phyloP scores from a whole-genome alignment of 2,797 vertebrate species.

The Heliangelus exortis region DNA sequence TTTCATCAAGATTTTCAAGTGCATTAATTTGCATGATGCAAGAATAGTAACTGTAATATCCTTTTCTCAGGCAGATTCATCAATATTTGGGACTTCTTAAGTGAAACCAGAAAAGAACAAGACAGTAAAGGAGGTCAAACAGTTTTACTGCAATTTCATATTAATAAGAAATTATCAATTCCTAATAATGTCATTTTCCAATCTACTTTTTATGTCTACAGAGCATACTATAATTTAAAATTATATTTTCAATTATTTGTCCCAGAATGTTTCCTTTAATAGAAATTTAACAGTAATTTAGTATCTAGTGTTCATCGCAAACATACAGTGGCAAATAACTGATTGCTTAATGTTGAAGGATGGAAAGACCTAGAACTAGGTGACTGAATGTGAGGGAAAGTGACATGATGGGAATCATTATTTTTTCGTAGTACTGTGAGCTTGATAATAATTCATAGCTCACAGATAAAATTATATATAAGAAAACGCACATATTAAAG shows the following conservation, averaged over 20 bases:
- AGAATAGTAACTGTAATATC: constrained; percentile 50
- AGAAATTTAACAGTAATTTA: constrained; percentile 25
- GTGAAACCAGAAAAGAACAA: neutral
- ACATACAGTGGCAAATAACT: neutral
- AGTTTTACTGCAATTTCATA: neutral
- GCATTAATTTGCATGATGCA: constrained; percentile 24
- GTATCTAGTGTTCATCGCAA: neutral
- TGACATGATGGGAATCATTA: neutral
- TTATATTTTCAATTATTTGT: neutral
- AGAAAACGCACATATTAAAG: neutral
- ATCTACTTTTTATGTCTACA: neutral
- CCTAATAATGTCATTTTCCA: neutral
- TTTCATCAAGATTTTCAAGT: constrained; percentile 49
- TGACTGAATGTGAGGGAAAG: neutral
- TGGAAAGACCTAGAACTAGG: neutral
- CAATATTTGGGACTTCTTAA: constrained; percentile 36
- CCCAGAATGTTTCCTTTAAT: neutral
- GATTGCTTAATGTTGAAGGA: neutral
- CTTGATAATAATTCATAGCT: neutral
- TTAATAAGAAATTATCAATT: neutral
- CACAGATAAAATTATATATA: neutral
- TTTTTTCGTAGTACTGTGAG: neutral
- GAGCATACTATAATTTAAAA: neutral
- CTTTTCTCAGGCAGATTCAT: constrained; percentile 29
- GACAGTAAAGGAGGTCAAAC: neutral